Conservation (phyloP, 2,888 invertebrate species). For the Cetonia aurata region DNA sequence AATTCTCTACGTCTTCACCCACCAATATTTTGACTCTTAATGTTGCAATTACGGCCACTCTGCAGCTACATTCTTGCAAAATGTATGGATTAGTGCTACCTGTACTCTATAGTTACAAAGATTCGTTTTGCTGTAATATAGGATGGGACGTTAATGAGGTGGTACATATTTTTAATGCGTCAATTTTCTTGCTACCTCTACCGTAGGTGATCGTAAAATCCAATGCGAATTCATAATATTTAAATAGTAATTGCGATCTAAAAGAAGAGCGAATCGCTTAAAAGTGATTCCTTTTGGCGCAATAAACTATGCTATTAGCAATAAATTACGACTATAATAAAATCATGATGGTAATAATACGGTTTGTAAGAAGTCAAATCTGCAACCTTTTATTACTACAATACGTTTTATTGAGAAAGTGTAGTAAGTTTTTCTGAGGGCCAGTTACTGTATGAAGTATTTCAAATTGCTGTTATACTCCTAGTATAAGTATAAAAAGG, state of each 20-base stretch:
- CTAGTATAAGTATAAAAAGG: too few species aligned
- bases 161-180: background rate
- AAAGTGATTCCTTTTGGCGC: background rate
- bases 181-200: background rate
- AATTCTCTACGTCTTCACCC: too few species aligned
- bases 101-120: background rate
- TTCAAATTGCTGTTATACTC: too few species aligned
- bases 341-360: background rate
- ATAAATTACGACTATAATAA: background rate
- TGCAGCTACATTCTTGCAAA: too few species aligned
- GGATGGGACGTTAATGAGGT: background rate
- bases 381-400: too few species aligned
- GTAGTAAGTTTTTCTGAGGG: too few species aligned
- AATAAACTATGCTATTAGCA: conserved; percentile 5
- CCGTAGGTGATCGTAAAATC: conserved; percentile 13
- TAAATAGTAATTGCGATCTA: conserved; percentile 1
- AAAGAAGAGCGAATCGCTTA: background rate
- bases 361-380: too few species aligned
- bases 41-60: too few species aligned
- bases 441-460: too few species aligned
- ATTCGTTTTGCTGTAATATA: background rate
- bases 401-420: too few species aligned
- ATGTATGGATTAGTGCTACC: too few species aligned
- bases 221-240: conserved; percentile 9
- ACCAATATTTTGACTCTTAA: too few species aligned